Evolutionary conservation across 1,140 invertebrate genomes (phyloP).

Genomic region (Lepidurus packardi): DNA sequence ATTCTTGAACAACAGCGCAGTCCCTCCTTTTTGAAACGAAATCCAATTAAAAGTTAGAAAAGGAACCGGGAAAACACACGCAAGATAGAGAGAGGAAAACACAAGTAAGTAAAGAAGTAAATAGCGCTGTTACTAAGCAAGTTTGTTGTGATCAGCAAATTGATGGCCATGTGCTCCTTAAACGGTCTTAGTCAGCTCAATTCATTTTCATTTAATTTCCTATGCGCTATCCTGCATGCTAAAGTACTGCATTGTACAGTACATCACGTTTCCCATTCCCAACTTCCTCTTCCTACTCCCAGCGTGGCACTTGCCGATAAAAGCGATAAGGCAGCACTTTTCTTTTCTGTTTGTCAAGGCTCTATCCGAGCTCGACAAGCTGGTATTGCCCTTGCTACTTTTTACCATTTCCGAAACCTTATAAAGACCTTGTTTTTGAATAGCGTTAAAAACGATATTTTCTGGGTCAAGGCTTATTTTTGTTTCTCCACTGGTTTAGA

Average conservation of each 20-base stretch:
- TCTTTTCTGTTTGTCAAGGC: neutral
- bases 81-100: neutral
- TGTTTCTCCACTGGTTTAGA: neutral
- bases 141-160: neutral
- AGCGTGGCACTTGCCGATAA: neutral
- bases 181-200: neutral
- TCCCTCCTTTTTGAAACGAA: too few species aligned
- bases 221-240: neutral
- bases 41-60: too few species aligned
- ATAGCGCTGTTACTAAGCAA: neutral
- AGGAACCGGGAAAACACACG: too few species aligned
- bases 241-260: neutral
- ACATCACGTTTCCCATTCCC: neutral
- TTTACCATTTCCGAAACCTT: neutral
- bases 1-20: neutral
- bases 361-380: neutral
- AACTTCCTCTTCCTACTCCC: conserved; percentile 10
- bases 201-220: neutral
- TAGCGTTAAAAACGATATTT: neutral
- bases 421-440: neutral
- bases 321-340: neutral
- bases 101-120: neutral
- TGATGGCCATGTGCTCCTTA: neutral
- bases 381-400: conserved; percentile 14
- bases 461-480: neutral